Evolutionary conservation across 2,113 vertebrate genomes (phyloP).

Genomic region (Poecilia latipinna): DNA sequence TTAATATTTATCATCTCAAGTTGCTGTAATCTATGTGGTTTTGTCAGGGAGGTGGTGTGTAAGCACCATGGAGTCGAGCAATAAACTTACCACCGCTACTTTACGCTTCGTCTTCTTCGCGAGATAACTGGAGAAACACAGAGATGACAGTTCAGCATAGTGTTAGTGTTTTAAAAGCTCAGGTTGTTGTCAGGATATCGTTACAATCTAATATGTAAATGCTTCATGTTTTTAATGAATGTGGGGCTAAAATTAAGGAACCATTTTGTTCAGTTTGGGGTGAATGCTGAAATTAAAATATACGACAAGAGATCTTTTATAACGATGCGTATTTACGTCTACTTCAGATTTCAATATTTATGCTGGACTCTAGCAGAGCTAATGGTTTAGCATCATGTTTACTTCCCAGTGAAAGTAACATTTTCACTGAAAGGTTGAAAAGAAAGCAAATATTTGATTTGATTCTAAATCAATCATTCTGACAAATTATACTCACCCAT

Average conservation of each 20-base stretch:
- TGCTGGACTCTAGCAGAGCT: no score
- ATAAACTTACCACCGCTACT: slow-evolving; percentile 65
- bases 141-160: slow-evolving; percentile 3
- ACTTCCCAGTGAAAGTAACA: no score
- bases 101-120: slow-evolving; percentile 81
- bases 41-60: not conserved
- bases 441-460: not conserved
- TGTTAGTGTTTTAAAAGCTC: not conserved
- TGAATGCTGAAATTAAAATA: not conserved
- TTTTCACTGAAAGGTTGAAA: no score
- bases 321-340: no score
- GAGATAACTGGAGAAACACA: slow-evolving; percentile 84
- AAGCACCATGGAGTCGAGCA: not conserved
- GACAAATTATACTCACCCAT: slow-evolving; percentile 81
- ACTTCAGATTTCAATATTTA: no score
- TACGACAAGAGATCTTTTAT: no score
- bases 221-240: no score
- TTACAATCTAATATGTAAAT: no score
- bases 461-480: not conserved
- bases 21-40: not conserved
- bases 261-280: no score
- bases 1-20: not conserved
- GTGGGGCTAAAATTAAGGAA: no score
- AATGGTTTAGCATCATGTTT: no score
- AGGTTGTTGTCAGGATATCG: not conserved